phyloP scores from a whole-genome alignment of 2,113 vertebrate genomes.

The Syngnathoides biaculeatus region DNA sequence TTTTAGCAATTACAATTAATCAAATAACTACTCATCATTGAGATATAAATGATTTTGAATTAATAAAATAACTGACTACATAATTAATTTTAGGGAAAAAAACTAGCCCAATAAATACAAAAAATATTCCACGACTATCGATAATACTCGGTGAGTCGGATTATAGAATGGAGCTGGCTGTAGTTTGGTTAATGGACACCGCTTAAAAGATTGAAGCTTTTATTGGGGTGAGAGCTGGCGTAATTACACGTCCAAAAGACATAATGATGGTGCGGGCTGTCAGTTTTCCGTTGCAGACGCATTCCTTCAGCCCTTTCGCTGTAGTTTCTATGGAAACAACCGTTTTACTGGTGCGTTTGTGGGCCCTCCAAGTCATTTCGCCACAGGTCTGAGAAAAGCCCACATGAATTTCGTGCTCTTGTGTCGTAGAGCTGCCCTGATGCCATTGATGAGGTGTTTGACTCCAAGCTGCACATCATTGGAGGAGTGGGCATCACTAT shows the following conservation, averaged over 20 bases:
- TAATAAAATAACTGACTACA: too few species aligned
- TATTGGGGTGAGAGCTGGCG: not conserved
- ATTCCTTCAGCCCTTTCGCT: conserved; percentile 21
- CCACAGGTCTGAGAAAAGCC: conserved; percentile 8
- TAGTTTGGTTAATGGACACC: not conserved
- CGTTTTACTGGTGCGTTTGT: conserved; percentile 27
- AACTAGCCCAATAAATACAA: not conserved
- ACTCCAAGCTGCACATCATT: conserved; percentile 85
- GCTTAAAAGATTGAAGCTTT: conserved; percentile 7
- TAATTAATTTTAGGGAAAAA: too few species aligned
- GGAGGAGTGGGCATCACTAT: conserved; percentile 84
- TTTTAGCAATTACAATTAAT: too few species aligned
- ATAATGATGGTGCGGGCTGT: conserved; percentile 12
- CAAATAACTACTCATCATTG: too few species aligned
- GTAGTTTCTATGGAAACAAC: conserved; percentile 55
- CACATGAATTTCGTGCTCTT: conserved; percentile 9
- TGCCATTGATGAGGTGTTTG: conserved; percentile 81
- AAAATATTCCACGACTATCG: not conserved
- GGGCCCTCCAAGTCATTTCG: conserved; percentile 9
- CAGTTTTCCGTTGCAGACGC: not conserved
- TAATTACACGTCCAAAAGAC: conserved; percentile 19
- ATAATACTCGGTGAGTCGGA: not conserved
- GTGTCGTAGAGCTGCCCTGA: conserved; percentile 76
- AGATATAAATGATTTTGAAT: too few species aligned
- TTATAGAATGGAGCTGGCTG: too few species aligned